These are phyloP conservation scores for Lithophane semibrunnea DNA, from an alignment of 2,888 invertebrate genomes.

Conservation along the genomic window DNA sequence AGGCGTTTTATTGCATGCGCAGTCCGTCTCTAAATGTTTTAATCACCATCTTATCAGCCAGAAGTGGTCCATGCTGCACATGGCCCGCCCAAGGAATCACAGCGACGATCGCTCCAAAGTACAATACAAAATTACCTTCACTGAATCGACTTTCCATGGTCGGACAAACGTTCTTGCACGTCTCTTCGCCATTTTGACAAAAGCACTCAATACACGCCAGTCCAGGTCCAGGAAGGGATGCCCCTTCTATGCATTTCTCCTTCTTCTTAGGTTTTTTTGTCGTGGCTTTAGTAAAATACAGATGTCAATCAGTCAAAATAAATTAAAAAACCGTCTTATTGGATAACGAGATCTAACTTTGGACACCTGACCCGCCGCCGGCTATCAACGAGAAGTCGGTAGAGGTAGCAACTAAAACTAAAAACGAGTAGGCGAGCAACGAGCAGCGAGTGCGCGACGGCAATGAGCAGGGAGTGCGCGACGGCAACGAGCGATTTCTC, in stretches of 20 bases:
- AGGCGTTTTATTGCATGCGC: background rate
- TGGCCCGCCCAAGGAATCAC: too few species aligned
- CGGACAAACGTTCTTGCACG: background rate
- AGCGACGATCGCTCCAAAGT: background rate
- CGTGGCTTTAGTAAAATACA: conserved; percentile 14
- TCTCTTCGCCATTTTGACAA: conserved; percentile 13
- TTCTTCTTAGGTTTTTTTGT: too few species aligned
- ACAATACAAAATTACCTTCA: conserved; percentile 14
- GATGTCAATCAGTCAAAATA: conserved; percentile 13
- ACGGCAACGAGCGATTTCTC: background rate
- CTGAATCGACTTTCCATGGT: background rate
- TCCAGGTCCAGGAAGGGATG: background rate
- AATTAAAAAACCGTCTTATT: background rate
- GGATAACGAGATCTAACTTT: background rate
- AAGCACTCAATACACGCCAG: background rate
- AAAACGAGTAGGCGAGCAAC: background rate
- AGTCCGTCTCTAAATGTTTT: background rate
- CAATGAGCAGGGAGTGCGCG: background rate
- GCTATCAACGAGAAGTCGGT: too few species aligned
- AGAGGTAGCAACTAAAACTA: too few species aligned
- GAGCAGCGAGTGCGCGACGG: background rate
- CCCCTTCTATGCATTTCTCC: conserved; percentile 14
- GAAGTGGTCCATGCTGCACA: too few species aligned
- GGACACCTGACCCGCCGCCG: background rate
- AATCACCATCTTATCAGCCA: background rate